Percentiles rank a stretch among this genome's conserved stretches.
These are phyloP conservation scores for Brenthis hecate DNA, from an alignment of 2,888 invertebrate species.

Conservation along the genomic window DNA sequence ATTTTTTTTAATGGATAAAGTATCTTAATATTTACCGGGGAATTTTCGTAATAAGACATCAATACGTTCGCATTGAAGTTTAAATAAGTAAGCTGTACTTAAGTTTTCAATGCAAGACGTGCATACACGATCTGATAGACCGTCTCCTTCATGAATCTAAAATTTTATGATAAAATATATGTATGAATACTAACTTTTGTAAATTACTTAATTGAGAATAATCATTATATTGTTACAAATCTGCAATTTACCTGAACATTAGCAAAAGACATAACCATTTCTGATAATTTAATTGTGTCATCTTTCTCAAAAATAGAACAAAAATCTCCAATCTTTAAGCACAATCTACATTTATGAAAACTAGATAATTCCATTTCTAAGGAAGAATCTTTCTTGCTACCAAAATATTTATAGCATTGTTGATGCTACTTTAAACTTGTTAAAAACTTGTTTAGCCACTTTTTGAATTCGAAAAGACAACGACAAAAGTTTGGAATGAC, in stretches of 20 bases:
- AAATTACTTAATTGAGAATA: too few relatives aligned
- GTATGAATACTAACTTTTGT: not conserved
- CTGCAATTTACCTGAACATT: constrained; percentile 61
- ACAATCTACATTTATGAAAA: constrained; percentile 75
- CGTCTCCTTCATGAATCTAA: constrained; percentile 74
- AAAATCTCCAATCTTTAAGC: constrained; percentile 75
- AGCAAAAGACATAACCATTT: constrained; percentile 78
- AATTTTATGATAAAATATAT: constrained; percentile 35
- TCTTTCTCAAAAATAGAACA: constrained; percentile 78
- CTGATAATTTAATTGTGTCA: constrained; percentile 71
- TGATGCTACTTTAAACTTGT: constrained; percentile 5
- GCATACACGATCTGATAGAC: constrained; percentile 72
- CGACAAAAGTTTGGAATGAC: too few relatives aligned
- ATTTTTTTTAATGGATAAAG: not conserved
- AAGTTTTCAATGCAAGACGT: constrained; percentile 73
- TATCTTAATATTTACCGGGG: constrained; percentile 55
- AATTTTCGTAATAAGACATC: constrained; percentile 60
- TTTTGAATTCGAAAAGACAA: constrained; percentile 27
- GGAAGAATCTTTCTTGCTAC: not conserved
- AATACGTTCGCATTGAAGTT: constrained; percentile 73
- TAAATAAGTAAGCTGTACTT: constrained; percentile 75
- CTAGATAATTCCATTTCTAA: constrained; percentile 41
- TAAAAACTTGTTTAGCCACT: constrained; percentile 34
- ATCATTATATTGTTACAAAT: too few relatives aligned
- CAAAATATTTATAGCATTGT: not conserved